A percentile compares a stretch with the other conserved stretches of the same genome.
Evolutionary conservation across 2,888 invertebrate genomes (phyloP).

Genomic region (Elegia similella): DNA sequence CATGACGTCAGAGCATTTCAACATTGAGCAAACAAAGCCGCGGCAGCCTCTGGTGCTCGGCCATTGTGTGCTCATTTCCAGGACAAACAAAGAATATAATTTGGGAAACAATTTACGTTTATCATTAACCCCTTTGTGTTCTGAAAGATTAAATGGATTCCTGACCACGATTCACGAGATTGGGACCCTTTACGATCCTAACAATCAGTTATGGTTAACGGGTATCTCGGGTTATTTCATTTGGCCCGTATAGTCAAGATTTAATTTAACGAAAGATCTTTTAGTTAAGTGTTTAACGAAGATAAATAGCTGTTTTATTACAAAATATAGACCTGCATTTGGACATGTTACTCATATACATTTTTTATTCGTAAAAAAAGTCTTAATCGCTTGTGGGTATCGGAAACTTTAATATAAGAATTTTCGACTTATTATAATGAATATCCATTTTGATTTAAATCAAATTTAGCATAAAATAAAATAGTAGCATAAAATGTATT

Average conservation of each 20-base stretch:
- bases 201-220: slow-evolving; percentile 13
- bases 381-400: too few species aligned
- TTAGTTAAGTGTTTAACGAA: slow-evolving; percentile 53
- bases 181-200: slow-evolving; percentile 1
- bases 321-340: slow-evolving; percentile 16
- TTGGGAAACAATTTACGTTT: slow-evolving; percentile 44
- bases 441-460: too few species aligned
- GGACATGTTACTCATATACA: too few species aligned
- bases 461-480: too few species aligned
- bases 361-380: too few species aligned
- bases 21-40: slow-evolving; percentile 65
- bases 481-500: too few species aligned
- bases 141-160: slow-evolving; percentile 16
- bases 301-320: slow-evolving; percentile 67
- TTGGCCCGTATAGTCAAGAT: slow-evolving; percentile 52
- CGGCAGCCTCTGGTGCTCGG: slow-evolving; percentile 43
- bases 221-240: slow-evolving; percentile 25
- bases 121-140: slow-evolving; percentile 28
- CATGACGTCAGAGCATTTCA: slow-evolving; percentile 66
- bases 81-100: slow-evolving; percentile 54
- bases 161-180: slow-evolving; percentile 2
- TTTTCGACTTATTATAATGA: too few species aligned
- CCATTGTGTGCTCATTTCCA: slow-evolving; percentile 62
- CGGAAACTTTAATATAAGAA: too few species aligned
- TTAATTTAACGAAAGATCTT: slow-evolving; percentile 59